Evolutionary conservation across 1,140 invertebrate species (phyloP), one percentile per base, ranked within the genome.

Genomic region (Apis florea): DNA sequence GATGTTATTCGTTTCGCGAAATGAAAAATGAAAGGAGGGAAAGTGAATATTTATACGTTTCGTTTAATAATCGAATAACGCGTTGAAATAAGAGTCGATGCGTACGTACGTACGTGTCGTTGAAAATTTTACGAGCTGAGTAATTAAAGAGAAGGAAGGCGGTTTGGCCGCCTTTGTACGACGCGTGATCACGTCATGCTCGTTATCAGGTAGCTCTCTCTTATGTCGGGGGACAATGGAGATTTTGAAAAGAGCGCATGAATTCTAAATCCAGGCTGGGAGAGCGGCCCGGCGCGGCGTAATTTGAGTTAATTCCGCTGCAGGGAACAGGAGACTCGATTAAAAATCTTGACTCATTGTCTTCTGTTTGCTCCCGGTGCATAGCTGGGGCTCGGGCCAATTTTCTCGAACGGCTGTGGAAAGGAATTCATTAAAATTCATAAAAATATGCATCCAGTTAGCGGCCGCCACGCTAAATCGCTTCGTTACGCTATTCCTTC

Each of bases 221-320:
- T 85, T 82, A 88, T 85, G 78, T 78, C 59, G 79, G 75, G 75
- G 89, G 85, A 92, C 89, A 91, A 92, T 91, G 88, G 89, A 89
- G 77, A 91, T 89, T 92, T 90, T 91, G 88, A 91, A 91, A 92
- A 91, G 91, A 88, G 86, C 90, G 89, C 78, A 92, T 92, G 90
- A 92, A 92, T 92, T 92, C 82, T 91, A 89, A 89, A 92, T 92
- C 85, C 86, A 84, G 74, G 79, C 87, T 79, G 89, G 69, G 85
- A 89, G 74, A 67, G 70, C 67, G 67, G 88, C 89, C 89, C 89
- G 90, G 89, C 85, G 89, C 91, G 91, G 89, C 90, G 85, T 90
- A 92, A 93, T 93, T 93, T 90, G 85, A 92, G 91, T 92, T 92
- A 92, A 93, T 93, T 93, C 91, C 90, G 91, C 90, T 92, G 91